These are phyloP conservation scores for Coleophora flavipennella DNA, from an alignment of 2,888 invertebrate species.

Conservation along the genomic window DNA sequence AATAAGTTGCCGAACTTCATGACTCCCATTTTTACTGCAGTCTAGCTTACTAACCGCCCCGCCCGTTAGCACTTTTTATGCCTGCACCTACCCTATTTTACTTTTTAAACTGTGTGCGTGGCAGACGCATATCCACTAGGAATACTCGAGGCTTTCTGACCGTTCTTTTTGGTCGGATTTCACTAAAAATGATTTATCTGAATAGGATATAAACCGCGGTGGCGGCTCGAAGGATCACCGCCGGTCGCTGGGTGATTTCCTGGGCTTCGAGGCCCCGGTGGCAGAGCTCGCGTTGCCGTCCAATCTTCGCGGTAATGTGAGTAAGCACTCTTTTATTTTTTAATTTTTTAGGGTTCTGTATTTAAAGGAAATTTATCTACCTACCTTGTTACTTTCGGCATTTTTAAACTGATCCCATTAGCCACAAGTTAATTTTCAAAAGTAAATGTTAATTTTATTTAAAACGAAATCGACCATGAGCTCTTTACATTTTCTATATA, in stretches of 20 bases:
- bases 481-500: too few relatives aligned
- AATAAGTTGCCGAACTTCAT: too few relatives aligned
- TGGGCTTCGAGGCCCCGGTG: slow-evolving; percentile 35
- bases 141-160: too few relatives aligned
- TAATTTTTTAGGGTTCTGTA: slow-evolving; percentile 11
- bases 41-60: too few relatives aligned
- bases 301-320: slow-evolving; percentile 32
- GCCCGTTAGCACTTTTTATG: too few relatives aligned
- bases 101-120: too few relatives aligned
- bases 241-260: slow-evolving; percentile 43
- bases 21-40: too few relatives aligned
- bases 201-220: slow-evolving; percentile 43
- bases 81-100: not conserved
- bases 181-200: slow-evolving; percentile 4
- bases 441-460: too few relatives aligned
- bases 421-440: too few relatives aligned
- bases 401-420: not conserved
- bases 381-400: slow-evolving; percentile 18
- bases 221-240: slow-evolving; percentile 45
- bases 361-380: slow-evolving; percentile 12
- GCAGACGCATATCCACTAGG: too few relatives aligned
- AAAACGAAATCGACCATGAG: too few relatives aligned
- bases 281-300: slow-evolving; percentile 26
- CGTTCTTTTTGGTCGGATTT: too few relatives aligned
- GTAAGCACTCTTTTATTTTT: slow-evolving; percentile 21